These are phyloP conservation scores for Candidula unifasciata DNA, from an alignment of 2,888 invertebrate species.

Conservation along the genomic window DNA sequence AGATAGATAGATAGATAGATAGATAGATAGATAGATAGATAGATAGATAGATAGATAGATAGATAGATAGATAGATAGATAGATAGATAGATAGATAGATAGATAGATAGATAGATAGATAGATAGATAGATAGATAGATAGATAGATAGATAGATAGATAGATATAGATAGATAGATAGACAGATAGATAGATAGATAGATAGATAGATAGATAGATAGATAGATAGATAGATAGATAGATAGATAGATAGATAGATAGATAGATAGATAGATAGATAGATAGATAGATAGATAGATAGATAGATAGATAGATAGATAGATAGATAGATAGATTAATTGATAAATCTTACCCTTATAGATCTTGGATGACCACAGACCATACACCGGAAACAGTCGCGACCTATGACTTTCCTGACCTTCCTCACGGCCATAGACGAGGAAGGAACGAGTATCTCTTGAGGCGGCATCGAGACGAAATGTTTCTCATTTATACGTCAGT, in stretches of 20 bases:
- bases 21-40: no score
- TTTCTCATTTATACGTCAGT: slow-evolving; percentile 44
- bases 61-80: no score
- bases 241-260: slow-evolving; percentile 8
- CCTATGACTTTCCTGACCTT: slow-evolving; percentile 36
- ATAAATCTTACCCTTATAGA: slow-evolving; percentile 22
- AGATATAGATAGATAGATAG: neutral
- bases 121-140: no score
- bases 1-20: no score
- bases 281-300: slow-evolving; percentile 8
- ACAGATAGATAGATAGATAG: slow-evolving; percentile 4
- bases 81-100: no score
- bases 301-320: slow-evolving; percentile 8
- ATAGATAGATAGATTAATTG: neutral
- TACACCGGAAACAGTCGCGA: slow-evolving; percentile 41
- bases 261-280: slow-evolving; percentile 8
- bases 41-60: no score
- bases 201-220: slow-evolving; percentile 8
- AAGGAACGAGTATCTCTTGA: slow-evolving; percentile 7
- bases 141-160: no score
- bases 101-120: no score
- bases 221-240: slow-evolving; percentile 8
- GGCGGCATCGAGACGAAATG: slow-evolving; percentile 30
- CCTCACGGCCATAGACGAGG: slow-evolving; percentile 40
- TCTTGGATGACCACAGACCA: slow-evolving; percentile 31